These are phyloP conservation scores for Eupleurogrammus muticus DNA, from an alignment of 2,797 vertebrate species.

Conservation along the genomic window DNA sequence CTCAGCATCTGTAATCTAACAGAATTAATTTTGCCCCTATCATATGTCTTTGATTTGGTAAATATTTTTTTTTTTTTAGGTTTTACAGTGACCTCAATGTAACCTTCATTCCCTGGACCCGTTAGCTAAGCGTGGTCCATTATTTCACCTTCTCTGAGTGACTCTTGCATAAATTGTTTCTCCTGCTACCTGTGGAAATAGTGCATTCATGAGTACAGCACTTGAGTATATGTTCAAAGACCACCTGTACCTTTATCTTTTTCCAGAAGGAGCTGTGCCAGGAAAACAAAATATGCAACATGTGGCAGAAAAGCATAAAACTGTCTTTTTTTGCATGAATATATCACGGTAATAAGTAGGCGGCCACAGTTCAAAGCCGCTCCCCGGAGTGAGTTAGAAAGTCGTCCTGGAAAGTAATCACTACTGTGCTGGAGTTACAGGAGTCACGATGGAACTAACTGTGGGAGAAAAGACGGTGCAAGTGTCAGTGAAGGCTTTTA, in stretches of 20 bases:
- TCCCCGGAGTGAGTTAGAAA: constrained; percentile 20
- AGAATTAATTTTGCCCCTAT: constrained; percentile 14
- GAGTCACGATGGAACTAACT: constrained; percentile 33
- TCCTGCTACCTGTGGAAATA: constrained; percentile 25
- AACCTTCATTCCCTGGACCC: not conserved
- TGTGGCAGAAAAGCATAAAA: constrained; percentile 61
- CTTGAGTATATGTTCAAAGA: constrained; percentile 37
- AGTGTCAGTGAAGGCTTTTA: constrained; percentile 13
- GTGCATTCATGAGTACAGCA: constrained; percentile 35
- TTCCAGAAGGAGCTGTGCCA: constrained; percentile 58
- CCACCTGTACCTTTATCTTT: constrained; percentile 46
- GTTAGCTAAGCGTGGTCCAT: not conserved
- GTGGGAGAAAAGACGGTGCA: constrained; percentile 9
- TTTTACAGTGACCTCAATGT: constrained; percentile 6
- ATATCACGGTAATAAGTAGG: constrained; percentile 69
- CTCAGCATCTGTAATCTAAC: constrained; percentile 22
- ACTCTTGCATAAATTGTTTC: constrained; percentile 2
- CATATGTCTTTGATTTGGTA: not conserved
- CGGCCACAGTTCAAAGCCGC: constrained; percentile 52
- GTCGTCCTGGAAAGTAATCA: constrained; percentile 35
- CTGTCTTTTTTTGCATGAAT: constrained; percentile 63
- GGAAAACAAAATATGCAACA: constrained; percentile 65
- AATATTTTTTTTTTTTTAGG: not conserved
- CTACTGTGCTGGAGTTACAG: constrained; percentile 26
- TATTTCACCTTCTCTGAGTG: not conserved